These are phyloP conservation scores for Papilio helenus DNA, from an alignment of 1,140 invertebrate species.

Conservation along the genomic window DNA sequence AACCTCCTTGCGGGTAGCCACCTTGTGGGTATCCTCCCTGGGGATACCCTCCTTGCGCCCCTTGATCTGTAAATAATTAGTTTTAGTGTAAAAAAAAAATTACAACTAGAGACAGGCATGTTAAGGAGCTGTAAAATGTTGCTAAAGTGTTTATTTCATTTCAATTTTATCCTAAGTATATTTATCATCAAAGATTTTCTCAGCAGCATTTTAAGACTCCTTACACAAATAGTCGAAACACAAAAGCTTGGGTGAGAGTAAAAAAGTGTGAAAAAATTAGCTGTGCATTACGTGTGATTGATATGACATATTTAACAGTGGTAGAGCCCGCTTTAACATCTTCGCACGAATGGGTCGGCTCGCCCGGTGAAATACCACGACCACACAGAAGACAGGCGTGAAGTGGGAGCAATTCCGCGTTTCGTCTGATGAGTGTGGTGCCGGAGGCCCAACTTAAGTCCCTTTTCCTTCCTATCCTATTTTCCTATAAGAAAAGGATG, in stretches of 20 bases:
- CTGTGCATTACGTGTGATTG: neutral
- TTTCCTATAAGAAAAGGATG: too few relatives aligned
- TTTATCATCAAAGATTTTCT: neutral
- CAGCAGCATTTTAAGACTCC: neutral
- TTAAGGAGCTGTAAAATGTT: neutral
- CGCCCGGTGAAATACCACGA: too few relatives aligned
- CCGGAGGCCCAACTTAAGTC: too few relatives aligned
- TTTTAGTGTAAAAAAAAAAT: neutral
- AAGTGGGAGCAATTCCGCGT: too few relatives aligned
- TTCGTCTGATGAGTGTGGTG: too few relatives aligned
- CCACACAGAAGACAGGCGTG: too few relatives aligned
- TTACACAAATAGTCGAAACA: neutral
- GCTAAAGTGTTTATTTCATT: neutral
- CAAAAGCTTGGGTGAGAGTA: neutral
- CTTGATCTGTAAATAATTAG: slow-evolving; percentile 54
- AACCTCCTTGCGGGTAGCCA: slow-evolving; percentile 67
- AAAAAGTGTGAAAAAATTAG: neutral
- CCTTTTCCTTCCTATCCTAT: too few relatives aligned
- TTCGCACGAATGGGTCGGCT: too few relatives aligned
- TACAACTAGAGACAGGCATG: neutral
- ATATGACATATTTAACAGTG: too few relatives aligned
- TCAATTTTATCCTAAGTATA: neutral
- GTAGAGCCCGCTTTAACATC: too few relatives aligned
- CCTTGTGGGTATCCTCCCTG: slow-evolving; percentile 73
- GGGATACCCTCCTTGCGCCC: slow-evolving; percentile 75